Evolutionary conservation across 2,888 invertebrate species (phyloP).

Genomic region (Thelaira solivaga): DNA sequence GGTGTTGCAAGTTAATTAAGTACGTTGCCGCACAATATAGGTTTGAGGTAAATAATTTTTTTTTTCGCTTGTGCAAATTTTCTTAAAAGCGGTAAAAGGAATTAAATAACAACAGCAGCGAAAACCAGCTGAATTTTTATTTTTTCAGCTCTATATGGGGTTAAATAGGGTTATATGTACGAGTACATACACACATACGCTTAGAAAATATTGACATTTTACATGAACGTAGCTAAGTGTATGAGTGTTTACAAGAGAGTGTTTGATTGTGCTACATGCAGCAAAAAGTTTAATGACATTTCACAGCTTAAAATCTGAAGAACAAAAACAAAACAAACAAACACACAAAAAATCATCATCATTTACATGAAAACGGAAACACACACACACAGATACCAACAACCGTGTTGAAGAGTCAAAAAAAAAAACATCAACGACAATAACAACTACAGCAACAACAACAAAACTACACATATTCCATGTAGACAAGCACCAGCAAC

Average conservation of each 20-base stretch:
- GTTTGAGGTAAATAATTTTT: slow-evolving; percentile 37
- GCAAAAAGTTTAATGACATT: slow-evolving; percentile 62
- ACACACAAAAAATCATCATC: slow-evolving; percentile 32
- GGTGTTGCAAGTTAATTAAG: slow-evolving; percentile 63
- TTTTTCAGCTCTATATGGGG: slow-evolving; percentile 24
- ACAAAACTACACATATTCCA: slow-evolving; percentile 6
- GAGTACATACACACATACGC: not conserved
- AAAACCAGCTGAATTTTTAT: slow-evolving; percentile 38
- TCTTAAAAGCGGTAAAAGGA: slow-evolving; percentile 45
- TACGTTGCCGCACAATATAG: slow-evolving; percentile 47
- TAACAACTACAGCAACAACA: slow-evolving; percentile 26
- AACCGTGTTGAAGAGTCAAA: slow-evolving; percentile 48
- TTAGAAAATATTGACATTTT: slow-evolving; percentile 38
- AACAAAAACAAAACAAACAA: slow-evolving; percentile 27
- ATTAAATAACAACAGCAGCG: slow-evolving; percentile 37
- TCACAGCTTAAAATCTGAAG: slow-evolving; percentile 56
- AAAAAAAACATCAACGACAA: too few species aligned
- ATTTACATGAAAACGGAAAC: not conserved
- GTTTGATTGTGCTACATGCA: slow-evolving; percentile 33
- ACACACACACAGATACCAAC: not conserved
- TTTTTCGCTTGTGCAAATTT: slow-evolving; percentile 28
- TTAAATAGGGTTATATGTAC: slow-evolving; percentile 38
- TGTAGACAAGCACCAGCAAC: slow-evolving; percentile 14
- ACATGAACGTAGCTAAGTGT: not conserved
- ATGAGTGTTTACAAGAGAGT: slow-evolving; percentile 6